Conservation (phyloP, 2,888 invertebrate genomes). For the Drosophila paramelanica region DNA sequence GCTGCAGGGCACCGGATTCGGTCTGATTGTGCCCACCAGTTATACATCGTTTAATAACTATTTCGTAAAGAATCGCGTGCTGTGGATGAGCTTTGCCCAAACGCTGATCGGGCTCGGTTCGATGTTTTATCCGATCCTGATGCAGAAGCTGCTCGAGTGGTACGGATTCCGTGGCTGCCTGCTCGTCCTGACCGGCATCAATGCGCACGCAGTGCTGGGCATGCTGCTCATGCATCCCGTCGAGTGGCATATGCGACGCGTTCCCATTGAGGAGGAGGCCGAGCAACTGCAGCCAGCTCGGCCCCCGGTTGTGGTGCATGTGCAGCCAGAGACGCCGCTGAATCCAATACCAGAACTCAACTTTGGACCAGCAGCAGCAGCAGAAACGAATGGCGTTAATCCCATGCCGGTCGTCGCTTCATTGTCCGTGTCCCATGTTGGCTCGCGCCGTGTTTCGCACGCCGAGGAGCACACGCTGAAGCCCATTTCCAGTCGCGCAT, state of each 20-base stretch:
- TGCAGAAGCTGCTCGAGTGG: conserved; percentile 87
- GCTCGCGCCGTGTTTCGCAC: conserved; percentile 52
- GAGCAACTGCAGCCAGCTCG: conserved; percentile 17
- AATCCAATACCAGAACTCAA: conserved; percentile 31
- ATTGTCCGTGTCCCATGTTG: conserved; percentile 22
- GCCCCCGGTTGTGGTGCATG: conserved; percentile 44
- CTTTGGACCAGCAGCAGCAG: conserved; percentile 5
- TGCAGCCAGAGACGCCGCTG: conserved; percentile 68
- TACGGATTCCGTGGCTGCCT: conserved; percentile 91
- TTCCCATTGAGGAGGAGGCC: conserved; percentile 81
- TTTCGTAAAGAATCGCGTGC: conserved; percentile 89
- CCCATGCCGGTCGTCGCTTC: conserved; percentile 14
- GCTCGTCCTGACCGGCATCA: conserved; percentile 88
- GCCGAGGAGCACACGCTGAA: conserved; percentile 58
- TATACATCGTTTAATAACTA: conserved; percentile 91
- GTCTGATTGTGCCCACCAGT: conserved; percentile 90
- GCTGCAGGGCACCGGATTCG: conserved; percentile 89
- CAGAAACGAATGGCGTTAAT: too few species aligned
- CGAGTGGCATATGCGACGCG: conserved; percentile 88
- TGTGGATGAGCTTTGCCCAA: conserved; percentile 92
- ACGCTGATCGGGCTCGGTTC: conserved; percentile 89
- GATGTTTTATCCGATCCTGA: conserved; percentile 89
- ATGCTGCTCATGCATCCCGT: conserved; percentile 91
- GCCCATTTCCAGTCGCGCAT: conserved; percentile 71
- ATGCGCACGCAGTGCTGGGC: conserved; percentile 89